Percentiles rank a stretch among this genome's conserved stretches.
phyloP scores from a whole-genome alignment of 1,140 invertebrate species.

The Cryptotermes secundus region DNA sequence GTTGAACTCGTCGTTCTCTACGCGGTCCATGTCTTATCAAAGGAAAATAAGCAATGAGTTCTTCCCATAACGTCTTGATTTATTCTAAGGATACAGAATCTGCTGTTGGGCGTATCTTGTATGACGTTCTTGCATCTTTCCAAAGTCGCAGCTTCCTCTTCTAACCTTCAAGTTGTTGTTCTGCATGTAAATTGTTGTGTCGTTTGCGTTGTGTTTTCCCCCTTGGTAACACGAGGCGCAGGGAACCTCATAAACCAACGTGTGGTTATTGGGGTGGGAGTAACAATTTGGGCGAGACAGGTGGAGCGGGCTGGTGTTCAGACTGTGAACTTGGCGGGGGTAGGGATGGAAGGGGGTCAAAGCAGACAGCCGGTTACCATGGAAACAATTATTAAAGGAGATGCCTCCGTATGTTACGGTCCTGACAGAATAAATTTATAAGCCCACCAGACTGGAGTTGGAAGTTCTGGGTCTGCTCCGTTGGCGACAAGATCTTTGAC shows the following conservation, averaged over 20 bases:
- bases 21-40: no score
- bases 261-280: background rate
- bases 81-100: no score
- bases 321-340: background rate
- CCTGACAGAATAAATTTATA: no score
- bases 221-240: background rate
- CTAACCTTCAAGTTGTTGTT: background rate
- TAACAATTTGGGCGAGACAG: conserved; percentile 7
- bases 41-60: no score
- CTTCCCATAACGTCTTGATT: no score
- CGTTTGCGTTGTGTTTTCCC: background rate
- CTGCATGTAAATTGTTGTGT: background rate
- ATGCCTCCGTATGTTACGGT: background rate
- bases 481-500: background rate
- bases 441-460: background rate
- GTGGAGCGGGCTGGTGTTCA: background rate
- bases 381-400: conserved; percentile 15
- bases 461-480: background rate
- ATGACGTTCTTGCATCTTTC: no score
- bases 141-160: background rate
- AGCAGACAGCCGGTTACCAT: conserved; percentile 13
- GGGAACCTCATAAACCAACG: background rate
- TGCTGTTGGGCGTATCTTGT: no score
- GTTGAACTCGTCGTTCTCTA: no score
- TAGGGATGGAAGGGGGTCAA: background rate